Evolutionary conservation across 2,797 vertebrate species (phyloP).

Genomic region (Halcyon leucocephala): DNA sequence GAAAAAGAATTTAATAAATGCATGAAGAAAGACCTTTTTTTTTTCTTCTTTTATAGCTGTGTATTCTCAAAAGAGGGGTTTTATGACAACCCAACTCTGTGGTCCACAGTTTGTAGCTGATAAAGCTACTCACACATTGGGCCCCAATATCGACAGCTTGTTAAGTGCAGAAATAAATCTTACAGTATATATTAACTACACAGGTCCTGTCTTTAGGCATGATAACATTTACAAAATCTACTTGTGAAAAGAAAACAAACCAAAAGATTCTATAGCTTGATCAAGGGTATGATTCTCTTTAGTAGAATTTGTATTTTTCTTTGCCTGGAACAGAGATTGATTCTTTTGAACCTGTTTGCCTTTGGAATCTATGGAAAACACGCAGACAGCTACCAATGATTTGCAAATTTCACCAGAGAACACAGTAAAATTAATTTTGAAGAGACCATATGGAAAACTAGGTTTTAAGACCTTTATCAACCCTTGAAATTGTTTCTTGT

Average conservation of each 20-base stretch:
- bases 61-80: neutral
- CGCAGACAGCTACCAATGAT: neutral
- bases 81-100: neutral
- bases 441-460: neutral
- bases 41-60: neutral
- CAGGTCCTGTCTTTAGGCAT: neutral
- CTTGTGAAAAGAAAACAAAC: neutral
- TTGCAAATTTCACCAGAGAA: neutral
- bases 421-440: neutral
- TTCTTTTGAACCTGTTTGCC: neutral
- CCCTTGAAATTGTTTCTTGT: neutral
- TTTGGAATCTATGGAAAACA: neutral
- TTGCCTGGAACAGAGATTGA: neutral
- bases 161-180: neutral
- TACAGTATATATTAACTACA: neutral
- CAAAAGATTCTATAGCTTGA: neutral
- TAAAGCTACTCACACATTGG: neutral
- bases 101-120: neutral
- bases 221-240: neutral
- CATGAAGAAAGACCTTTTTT: neutral
- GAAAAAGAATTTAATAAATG: neutral
- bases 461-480: neutral
- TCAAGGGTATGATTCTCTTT: neutral
- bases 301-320: neutral
- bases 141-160: neutral